Evolutionary conservation across 2,888 invertebrate species (phyloP), one percentile per base, ranked within the genome.

Genomic region (Sinodicranocentrus sp.): DNA sequence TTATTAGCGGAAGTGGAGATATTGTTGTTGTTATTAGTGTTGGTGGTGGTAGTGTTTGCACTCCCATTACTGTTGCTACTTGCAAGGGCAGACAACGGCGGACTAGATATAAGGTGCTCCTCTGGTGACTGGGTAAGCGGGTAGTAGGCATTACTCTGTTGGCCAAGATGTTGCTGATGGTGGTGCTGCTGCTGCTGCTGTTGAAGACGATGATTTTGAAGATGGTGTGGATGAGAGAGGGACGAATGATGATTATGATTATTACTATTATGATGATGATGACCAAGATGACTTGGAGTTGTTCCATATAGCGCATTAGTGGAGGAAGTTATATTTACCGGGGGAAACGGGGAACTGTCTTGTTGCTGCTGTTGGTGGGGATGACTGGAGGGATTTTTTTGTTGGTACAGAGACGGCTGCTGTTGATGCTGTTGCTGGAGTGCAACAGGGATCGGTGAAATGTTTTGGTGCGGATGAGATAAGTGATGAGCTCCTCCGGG

Each of bases 241-340:
- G 67, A 48, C 65, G 84, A 57, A 19, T 59, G 65, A 52, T 75
- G 72, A 80, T 72, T 44, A 82, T 75, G 48, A 61, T 82, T 75
- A 75, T 75, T 67, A 78, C 57, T 80, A 26, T 68, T 76, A 77
- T 73, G 92, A 92, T 65, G 67, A 48, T 65, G 84, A 28, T 72
- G 83, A 52, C 79, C 72, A 65, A 85, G 84, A 73, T 83, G 79
- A 73, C 72, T 82, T 78, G 73, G 73, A 75, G 77, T 68, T 28
- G 78, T 73, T 77, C 82, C 82, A 82, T 82, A 82, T 33, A 82
- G 52, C 67, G 82, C 68, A 82, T 82, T 82, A 68, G 75, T 13
- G n/a, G 80, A 65, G 28, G 82, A 61, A 1, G 44, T 59, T 17
- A 68, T n/a, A 28, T 73, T 75, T 59, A 59, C 67, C 48, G 77